Percentiles rank a stretch among this genome's conserved stretches.
Evolutionary conservation across 2,113 vertebrate species (phyloP).

Genomic region (Narcine bancroftii): DNA sequence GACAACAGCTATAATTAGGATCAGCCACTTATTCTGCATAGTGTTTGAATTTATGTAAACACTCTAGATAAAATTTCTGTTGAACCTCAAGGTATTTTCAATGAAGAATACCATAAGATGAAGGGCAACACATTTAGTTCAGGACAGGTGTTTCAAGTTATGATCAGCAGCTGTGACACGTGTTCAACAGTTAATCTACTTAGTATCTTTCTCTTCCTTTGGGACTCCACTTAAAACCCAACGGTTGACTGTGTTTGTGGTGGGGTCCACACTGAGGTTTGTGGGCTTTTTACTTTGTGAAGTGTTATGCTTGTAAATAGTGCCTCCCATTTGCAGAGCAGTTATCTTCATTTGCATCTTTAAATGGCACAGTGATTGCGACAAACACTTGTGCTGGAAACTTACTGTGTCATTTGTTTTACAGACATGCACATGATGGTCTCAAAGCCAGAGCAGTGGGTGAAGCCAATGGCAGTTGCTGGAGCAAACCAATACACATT

Average conservation of each 20-base stretch:
- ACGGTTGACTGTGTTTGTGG: not conserved
- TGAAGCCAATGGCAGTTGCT: conserved; percentile 86
- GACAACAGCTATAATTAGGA: not conserved
- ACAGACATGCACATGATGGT: conserved; percentile 99
- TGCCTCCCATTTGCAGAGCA: not conserved
- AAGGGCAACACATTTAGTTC: not conserved
- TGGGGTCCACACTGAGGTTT: not conserved
- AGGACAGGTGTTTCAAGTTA: not conserved
- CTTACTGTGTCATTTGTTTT: conserved; percentile 20
- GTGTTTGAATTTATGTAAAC: not conserved
- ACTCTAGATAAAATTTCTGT: not conserved
- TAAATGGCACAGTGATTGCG: too few relatives aligned
- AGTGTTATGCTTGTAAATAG: not conserved
- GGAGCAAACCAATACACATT: conserved; percentile 94
- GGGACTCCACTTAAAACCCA: not conserved
- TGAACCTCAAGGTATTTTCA: not conserved
- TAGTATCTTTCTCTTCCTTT: not conserved
- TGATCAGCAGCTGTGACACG: not conserved
- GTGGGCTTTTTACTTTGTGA: not conserved
- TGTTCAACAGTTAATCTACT: not conserved
- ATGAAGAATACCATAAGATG: not conserved
- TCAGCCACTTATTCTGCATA: not conserved
- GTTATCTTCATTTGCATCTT: not conserved
- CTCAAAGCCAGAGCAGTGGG: conserved; percentile 87
- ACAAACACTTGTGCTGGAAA: not conserved